Base-by-base conservation (phyloP, 2,888 invertebrate genomes). In the Synergus japonicus region DNA sequence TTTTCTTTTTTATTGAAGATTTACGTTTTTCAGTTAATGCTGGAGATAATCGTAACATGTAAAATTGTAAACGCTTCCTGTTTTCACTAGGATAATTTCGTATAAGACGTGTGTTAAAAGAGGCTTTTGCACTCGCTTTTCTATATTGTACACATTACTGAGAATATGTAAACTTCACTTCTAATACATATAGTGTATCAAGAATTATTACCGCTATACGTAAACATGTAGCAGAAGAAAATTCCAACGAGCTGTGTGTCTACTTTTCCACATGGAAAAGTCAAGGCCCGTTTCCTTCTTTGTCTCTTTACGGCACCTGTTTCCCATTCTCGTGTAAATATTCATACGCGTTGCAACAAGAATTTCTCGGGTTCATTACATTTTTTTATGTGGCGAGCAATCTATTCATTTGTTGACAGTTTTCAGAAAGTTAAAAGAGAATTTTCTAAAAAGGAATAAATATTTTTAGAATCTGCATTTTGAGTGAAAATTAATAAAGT, bases 261-360 rank as follows among this genome's bases (percentile, higher is more conserved):
- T 73, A 22, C n/a, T 76, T 76, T 76, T 76, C 73, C 54, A 76
- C 49, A 29, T 76, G 73, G n/a, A 66, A 76, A 76, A 76, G 73
- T 76, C 58, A 58, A 54, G 54, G 46, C 54, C 41, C 49, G 29
- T 76, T 54, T 58, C 49, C 73, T 58, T 76, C n/a, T 49, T 29
- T 29, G 29, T 76, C 37, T 10, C 9, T 76, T 76, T 76, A 76
- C 73, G 54, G 22, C 12, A 49, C 54, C 54, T 76, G 46, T 54
- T 54, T 76, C 73, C 18, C 73, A 76, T 76, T 76, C 73, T 58
- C 37, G 29, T 54, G 41, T 13, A 76, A 43, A 69, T 69, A 65
- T 13, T 37, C 43, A 66, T n/a, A 18, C 41, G 44, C 66, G 43
- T 66, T 66, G n/a, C 66, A 66, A 66, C 18, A 49, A 13, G 46